Conservation (phyloP, 2,113 vertebrate species). For the Amphiprion percula region DNA sequence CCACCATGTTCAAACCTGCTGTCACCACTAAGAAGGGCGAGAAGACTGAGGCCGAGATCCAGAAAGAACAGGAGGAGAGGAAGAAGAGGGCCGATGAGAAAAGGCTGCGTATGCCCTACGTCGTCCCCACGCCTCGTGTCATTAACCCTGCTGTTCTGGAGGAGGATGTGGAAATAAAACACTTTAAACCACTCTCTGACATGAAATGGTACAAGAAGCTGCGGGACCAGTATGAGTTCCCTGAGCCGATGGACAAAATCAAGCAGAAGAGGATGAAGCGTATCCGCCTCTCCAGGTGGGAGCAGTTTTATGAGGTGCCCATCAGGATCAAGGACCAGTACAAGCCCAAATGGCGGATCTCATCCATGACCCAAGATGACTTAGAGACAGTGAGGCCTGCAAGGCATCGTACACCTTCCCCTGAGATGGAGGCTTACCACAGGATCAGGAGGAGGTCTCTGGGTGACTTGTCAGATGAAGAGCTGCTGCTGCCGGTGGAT, state of each 20-base stretch:
- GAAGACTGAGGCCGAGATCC: conserved; percentile 91
- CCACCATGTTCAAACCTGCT: conserved; percentile 94
- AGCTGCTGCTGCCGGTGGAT: conserved; percentile 93
- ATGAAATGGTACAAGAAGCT: conserved; percentile 99
- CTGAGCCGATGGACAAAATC: conserved; percentile 93
- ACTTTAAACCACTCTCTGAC: conserved; percentile 95
- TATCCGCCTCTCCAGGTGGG: conserved; percentile 97
- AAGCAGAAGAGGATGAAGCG: conserved; percentile 94
- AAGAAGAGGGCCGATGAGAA: conserved; percentile 90
- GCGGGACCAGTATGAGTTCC: conserved; percentile 97
- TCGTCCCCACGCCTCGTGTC: conserved; percentile 90
- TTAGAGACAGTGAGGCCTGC: conserved; percentile 96
- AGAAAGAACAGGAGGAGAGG: conserved; percentile 89
- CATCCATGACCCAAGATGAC: conserved; percentile 93
- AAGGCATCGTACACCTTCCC: conserved; percentile 89
- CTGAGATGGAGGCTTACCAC: conserved; percentile 90
- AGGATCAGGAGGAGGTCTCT: conserved; percentile 93
- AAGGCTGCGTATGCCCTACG: conserved; percentile 94
- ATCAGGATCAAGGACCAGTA: conserved; percentile 96
- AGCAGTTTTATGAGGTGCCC: conserved; percentile 97
- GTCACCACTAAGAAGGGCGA: conserved; percentile 90
- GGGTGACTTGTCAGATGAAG: conserved; percentile 95
- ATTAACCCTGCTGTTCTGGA: conserved; percentile 84
- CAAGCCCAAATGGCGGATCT: conserved; percentile 93
- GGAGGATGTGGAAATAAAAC: conserved; percentile 94